A percentile compares a stretch with the other conserved stretches of the same genome.
Evolutionary conservation across 2,888 invertebrate genomes (phyloP).

Genomic region (Eledone cirrhosa): DNA sequence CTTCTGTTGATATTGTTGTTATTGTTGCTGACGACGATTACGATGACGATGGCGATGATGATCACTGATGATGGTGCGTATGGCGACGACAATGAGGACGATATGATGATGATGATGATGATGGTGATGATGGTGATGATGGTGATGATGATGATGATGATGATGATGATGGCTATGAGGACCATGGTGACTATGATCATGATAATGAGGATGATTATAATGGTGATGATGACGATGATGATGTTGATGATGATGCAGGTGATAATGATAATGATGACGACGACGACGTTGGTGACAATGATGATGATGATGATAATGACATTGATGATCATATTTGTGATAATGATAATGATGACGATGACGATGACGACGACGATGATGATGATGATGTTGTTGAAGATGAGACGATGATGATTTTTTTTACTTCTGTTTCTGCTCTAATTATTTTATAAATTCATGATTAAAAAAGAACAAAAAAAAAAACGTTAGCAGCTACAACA

Average conservation of each 20-base stretch:
- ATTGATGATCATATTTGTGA: background rate
- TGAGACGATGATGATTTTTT: slow-evolving; percentile 1
- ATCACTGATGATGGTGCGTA: background rate
- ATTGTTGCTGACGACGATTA: no score
- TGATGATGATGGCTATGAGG: background rate
- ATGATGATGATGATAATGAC: background rate
- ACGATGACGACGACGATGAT: background rate
- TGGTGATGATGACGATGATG: background rate
- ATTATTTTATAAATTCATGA: no score
- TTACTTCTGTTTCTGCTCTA: no score
- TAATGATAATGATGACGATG: background rate
- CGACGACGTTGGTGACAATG: background rate
- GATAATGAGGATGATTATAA: background rate
- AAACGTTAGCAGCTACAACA: no score
- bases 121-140: background rate
- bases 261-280: background rate
- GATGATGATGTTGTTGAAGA: background rate
- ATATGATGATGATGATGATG: background rate
- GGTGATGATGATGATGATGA: slow-evolving; percentile 2
- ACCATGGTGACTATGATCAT: background rate
- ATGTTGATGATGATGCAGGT: no score
- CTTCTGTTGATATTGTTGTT: no score
- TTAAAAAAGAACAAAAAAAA: no score
- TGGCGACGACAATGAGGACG: background rate
- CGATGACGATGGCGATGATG: background rate